Base-by-base conservation (phyloP, 2,888 invertebrate genomes). In the Mesochorus sp. region DNA sequence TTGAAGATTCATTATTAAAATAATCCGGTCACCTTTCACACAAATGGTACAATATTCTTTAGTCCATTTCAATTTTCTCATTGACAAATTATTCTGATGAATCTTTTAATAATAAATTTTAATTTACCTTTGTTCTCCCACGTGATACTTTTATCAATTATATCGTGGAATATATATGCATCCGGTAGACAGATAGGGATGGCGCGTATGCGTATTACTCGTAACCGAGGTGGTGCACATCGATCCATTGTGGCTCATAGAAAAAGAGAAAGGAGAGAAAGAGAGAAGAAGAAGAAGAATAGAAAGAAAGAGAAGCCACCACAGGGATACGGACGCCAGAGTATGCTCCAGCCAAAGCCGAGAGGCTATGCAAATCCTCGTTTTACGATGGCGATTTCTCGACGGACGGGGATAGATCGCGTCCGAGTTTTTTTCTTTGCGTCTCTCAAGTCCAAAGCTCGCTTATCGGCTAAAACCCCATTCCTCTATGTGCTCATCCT, bases 351-450 rank as follows among this genome's bases (percentile, higher is more conserved):
- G n/a, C 31, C 53, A 64, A 37, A 53, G 47, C 39, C 49, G 57
- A 47, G 49, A 73, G 34, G 76, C 70, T 76, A 80, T 79, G 80
- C 80, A 79, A 76, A 81, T 76, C 66, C 73, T 73, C 68, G 74
- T 72, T 81, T 79, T 76, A 78, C 79, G 74, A 79, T 76, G 79
- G 78, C 76, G 76, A 81, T 80, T 76, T 73, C 64, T 79, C 73
- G 71, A 76, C 64, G 61, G 77, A 81, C 76, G 70, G 70, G 61
- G 70, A 78, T 71, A 67, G 70, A 64, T 81, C 66, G 76, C 64
- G 62, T 74, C 71, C 68, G 39, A 64, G 70, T n/a, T 53, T 78
- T 77, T 76, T 76, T 76, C 67, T 55, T 47, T 55, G 17, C 49
- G 42, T 78, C 73, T 76, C n/a, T n/a, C n/a, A n/a, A n/a, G n/a